Evolutionary conservation across 2,797 vertebrate genomes (phyloP).

Genomic region (Bradypodion ventrale): DNA sequence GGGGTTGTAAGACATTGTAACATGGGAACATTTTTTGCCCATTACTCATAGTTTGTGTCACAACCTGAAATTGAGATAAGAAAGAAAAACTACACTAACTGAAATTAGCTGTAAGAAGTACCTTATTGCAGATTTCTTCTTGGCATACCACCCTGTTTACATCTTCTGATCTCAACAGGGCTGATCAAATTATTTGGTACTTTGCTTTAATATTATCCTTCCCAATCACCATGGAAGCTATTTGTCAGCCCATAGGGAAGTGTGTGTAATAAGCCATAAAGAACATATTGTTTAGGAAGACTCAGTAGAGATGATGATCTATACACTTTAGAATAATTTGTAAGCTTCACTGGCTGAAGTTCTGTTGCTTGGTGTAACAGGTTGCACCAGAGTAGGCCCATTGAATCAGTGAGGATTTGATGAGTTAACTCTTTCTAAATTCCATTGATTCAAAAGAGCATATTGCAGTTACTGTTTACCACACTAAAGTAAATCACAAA

Average conservation of each 20-base stretch:
- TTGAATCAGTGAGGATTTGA: too few species aligned
- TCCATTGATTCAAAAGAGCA: too few species aligned
- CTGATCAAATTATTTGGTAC: constrained; percentile 11
- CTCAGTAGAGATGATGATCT: background rate
- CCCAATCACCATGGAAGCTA: background rate
- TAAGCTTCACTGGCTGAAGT: too few species aligned
- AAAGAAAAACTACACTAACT: background rate
- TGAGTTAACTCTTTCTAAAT: too few species aligned
- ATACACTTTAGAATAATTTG: too few species aligned
- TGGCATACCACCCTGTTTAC: background rate
- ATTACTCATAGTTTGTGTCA: background rate
- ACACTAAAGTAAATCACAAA: too few species aligned
- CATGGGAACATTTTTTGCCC: background rate
- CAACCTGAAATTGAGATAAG: background rate
- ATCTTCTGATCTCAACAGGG: background rate
- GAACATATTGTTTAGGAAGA: background rate
- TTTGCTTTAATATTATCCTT: background rate
- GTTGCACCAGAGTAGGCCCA: too few species aligned
- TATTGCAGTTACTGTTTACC: too few species aligned
- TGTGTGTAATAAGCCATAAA: background rate
- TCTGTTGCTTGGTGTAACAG: too few species aligned
- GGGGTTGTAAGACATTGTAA: background rate
- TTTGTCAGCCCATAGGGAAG: constrained; percentile 2
- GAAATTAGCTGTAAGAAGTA: background rate
- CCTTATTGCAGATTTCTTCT: background rate